Percentiles rank a stretch among this genome's conserved stretches.
Conservation (phyloP, 2,797 vertebrate genomes). For the Chiroxiphia lanceolata region DNA sequence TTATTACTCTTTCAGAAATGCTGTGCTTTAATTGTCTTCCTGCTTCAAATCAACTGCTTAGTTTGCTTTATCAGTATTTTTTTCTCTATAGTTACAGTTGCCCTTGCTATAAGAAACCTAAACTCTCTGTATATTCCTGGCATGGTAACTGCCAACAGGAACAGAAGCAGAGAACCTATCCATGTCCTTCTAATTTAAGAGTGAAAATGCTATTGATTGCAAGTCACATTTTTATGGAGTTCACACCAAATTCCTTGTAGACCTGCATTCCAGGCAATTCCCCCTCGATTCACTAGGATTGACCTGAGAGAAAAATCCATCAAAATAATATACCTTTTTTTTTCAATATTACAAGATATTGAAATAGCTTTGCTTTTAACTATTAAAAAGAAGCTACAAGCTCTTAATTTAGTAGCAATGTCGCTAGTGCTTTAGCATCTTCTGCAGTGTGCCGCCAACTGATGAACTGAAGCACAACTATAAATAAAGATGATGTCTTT, state of each 20-base stretch:
- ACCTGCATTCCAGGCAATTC: conserved; percentile 3
- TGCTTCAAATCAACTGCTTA: conserved; percentile 56
- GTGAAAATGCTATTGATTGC: conserved; percentile 36
- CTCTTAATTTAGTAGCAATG: conserved; percentile 40
- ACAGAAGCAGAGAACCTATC: neutral
- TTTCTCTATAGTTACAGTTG: neutral
- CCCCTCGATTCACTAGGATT: neutral
- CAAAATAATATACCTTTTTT: neutral
- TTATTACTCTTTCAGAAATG: conserved; percentile 67
- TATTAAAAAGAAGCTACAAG: conserved; percentile 13
- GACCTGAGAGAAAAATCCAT: conserved; percentile 30
- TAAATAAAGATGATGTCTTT: conserved; percentile 52
- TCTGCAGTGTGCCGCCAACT: conserved; percentile 36
- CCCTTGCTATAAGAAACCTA: conserved; percentile 15
- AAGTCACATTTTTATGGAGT: conserved; percentile 1
- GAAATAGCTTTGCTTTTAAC: conserved; percentile 25
- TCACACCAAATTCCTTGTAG: conserved; percentile 3
- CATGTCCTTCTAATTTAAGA: neutral
- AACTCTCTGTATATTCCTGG: neutral
- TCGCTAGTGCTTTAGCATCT: conserved; percentile 20
- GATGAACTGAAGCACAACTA: conserved; percentile 39
- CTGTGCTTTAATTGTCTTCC: conserved; percentile 66
- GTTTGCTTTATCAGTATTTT: neutral
- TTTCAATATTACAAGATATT: neutral
- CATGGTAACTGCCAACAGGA: neutral